Evolutionary conservation across 2,113 vertebrate genomes (phyloP).

Genomic region (Oreotrochilus melanogaster): DNA sequence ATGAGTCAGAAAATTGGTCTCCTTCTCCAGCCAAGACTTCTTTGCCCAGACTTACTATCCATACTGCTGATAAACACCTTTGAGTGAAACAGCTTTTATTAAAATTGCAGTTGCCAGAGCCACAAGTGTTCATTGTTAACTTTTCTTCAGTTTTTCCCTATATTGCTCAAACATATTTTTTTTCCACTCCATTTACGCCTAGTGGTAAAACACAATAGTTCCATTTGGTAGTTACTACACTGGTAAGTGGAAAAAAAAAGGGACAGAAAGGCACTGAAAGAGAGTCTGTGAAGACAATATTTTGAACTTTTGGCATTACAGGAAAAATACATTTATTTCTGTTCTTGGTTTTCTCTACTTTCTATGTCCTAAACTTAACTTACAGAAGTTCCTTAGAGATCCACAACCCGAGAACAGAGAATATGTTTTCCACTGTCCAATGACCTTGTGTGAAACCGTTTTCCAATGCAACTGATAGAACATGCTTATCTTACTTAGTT

Average conservation of each 20-base stretch:
- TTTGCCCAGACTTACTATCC: background rate
- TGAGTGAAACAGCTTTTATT: background rate
- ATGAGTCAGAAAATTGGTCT: background rate
- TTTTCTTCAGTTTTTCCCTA: background rate
- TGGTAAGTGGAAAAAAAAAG: background rate
- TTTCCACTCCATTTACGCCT: background rate
- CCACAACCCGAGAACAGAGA: background rate
- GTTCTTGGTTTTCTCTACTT: background rate
- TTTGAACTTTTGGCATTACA: conserved; percentile 21
- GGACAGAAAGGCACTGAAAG: background rate
- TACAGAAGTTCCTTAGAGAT: background rate
- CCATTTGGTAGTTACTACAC: background rate
- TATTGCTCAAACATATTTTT: background rate
- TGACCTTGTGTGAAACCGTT: background rate
- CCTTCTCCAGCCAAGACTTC: background rate
- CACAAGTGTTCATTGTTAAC: background rate
- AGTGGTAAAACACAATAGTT: background rate
- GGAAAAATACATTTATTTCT: background rate
- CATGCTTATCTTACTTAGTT: background rate
- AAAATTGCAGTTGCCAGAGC: background rate
- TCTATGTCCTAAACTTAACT: background rate
- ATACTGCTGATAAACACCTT: background rate
- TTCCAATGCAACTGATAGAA: background rate
- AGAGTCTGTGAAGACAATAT: conserved; percentile 18
- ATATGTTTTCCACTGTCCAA: background rate